Conservation (phyloP, 64 coral and sea anemone species). For the Porites lutea region DNA sequence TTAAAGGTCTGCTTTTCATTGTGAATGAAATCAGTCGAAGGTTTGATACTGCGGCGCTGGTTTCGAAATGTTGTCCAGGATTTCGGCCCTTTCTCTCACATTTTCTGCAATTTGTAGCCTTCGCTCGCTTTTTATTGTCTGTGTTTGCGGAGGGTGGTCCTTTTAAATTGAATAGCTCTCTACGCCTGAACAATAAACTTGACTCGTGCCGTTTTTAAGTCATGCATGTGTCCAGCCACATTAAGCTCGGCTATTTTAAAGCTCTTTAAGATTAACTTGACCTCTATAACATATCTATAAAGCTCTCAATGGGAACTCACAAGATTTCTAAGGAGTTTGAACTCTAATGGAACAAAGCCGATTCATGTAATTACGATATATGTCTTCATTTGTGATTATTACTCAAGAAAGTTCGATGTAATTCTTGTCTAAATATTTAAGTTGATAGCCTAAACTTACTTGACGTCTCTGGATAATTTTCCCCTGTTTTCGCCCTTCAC, state of each 20-base stretch:
- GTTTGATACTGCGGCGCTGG: neutral
- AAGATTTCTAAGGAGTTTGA: too few relatives aligned
- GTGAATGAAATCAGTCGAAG: neutral
- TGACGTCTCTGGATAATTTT: neutral
- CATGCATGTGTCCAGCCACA: neutral
- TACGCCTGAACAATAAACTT: neutral
- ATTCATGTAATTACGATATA: too few relatives aligned
- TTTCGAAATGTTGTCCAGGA: neutral
- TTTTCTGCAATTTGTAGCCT: neutral
- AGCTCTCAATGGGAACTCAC: too few relatives aligned
- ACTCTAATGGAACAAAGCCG: too few relatives aligned
- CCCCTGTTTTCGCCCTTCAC: neutral
- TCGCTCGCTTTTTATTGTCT: constrained; percentile 1
- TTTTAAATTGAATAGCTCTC: neutral
- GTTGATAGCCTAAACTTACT: constrained; percentile 11
- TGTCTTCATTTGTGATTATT: too few relatives aligned
- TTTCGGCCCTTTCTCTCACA: neutral
- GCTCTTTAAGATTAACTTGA: neutral
- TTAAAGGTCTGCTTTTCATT: too few relatives aligned
- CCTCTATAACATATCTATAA: too few relatives aligned
- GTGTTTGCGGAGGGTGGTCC: constrained; percentile 1
- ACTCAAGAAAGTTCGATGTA: neutral
- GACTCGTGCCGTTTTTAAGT: neutral
- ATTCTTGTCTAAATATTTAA: constrained; percentile 35
- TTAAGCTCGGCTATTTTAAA: neutral